Evolutionary conservation across 2,888 invertebrate species (phyloP).

Genomic region (Himalopsyche japonica): DNA sequence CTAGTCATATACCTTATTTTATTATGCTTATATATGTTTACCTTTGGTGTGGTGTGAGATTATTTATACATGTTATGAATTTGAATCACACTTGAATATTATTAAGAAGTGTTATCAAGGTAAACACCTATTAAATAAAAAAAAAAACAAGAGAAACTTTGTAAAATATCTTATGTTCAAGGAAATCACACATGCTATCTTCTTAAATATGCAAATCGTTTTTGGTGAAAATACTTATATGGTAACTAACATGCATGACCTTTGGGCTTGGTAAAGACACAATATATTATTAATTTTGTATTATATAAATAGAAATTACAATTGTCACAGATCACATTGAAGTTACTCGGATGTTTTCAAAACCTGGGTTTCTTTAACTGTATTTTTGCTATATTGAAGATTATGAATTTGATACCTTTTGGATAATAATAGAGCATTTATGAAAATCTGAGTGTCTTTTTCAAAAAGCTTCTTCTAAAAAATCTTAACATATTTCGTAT

Average conservation of each 20-base stretch:
- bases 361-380: too few relatives aligned
- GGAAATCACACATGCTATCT: background rate
- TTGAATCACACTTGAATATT: background rate
- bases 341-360: too few relatives aligned
- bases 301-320: too few relatives aligned
- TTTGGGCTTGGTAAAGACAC: too few relatives aligned
- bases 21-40: background rate
- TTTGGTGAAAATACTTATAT: background rate
- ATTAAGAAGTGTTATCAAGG: background rate
- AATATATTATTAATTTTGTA: too few relatives aligned
- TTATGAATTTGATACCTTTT: too few relatives aligned
- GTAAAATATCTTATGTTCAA: background rate
- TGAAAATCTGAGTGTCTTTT: too few relatives aligned
- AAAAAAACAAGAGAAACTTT: background rate
- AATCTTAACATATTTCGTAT: too few relatives aligned
- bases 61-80: background rate
- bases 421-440: too few relatives aligned
- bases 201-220: background rate
- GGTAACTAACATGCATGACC: background rate
- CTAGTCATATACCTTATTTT: background rate
- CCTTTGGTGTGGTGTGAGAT: background rate
- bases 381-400: too few relatives aligned
- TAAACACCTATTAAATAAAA: background rate
- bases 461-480: too few relatives aligned
- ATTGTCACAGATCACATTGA: too few relatives aligned